These are phyloP conservation scores for Smutsia gigantea DNA, from an alignment of 2,797 vertebrate species.

Conservation along the genomic window DNA sequence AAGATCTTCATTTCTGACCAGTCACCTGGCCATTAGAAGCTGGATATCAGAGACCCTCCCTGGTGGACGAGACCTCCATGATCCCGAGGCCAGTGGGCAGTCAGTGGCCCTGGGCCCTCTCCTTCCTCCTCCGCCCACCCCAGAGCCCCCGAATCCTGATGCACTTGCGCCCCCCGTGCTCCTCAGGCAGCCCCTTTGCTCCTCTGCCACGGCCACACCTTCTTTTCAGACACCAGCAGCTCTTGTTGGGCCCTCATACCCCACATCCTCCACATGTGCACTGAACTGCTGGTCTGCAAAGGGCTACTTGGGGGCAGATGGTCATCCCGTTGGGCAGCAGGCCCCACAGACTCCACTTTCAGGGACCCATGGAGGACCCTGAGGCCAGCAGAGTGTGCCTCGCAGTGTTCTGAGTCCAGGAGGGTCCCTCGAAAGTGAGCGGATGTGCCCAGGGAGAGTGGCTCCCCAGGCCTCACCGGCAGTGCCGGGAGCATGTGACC, in stretches of 20 bases:
- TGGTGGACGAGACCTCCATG: fast-evolving
- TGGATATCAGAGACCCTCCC: neutral
- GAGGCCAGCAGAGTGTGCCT: neutral
- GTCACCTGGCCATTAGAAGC: fast-evolving
- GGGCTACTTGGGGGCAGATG: too few species aligned
- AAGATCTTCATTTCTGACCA: fast-evolving
- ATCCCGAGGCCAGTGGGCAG: too few species aligned
- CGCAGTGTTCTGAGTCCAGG: neutral
- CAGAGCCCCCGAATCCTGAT: neutral
- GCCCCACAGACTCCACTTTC: neutral
- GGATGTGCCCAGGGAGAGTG: too few species aligned
- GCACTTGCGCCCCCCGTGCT: fast-evolving
- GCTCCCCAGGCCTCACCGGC: fast-evolving
- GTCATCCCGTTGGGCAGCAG: too few species aligned
- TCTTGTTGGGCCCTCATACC: fast-evolving
- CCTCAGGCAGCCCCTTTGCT: too few species aligned
- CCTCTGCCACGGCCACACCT: neutral
- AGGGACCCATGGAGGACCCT: fast-evolving
- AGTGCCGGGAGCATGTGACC: too few species aligned
- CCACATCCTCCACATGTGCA: neutral
- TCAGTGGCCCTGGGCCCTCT: neutral
- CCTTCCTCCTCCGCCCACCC: neutral
- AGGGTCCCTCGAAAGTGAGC: neutral
- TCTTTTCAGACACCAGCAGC: neutral
- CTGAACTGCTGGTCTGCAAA: fast-evolving